Evolutionary conservation across 2,797 vertebrate species (phyloP), one percentile per base, ranked within the genome.

Genomic region (Channallabes apus): DNA sequence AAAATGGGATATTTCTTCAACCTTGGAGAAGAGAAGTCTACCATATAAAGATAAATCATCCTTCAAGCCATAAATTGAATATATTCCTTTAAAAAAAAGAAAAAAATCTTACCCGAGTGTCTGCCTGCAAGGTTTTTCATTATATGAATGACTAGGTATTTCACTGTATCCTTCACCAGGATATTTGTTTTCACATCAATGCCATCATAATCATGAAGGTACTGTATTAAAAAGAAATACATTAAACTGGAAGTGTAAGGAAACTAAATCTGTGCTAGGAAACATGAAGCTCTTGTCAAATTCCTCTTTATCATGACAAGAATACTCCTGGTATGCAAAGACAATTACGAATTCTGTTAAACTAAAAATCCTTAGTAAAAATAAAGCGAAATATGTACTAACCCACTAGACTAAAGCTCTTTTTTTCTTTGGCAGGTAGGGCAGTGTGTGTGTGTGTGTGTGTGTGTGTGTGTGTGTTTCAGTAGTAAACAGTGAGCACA

Each of bases 71-170:
- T 58, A 61, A 78, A 61, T 61, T 15, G 32, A 61, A 61, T 24
- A 62, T 78, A 78, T 78, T 78, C 58, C 20, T 12, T 35, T 22
- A 24, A 61, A 61, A 61, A 59, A 22, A 59, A 59, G n/a, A n/a
- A 59, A 65, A 29, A 15, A 29, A 20, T 20, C 27, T 6, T 67
- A 24, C 8, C 73, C 3, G 54, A 4, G 29, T 35, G 75, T 78
- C 56, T 78, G 75, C 7, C 54, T 59, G 75, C 75, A 78, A 75
- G 72, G 72, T 29, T 54, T 75, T 75, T 75, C 27, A 75, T 76
- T 58, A 32, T 76, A 58, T 58, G 54, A 58, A 58, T 32, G 51
- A 76, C 7, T 29, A 20, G 32, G 58, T 61, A 61, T 78, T 78
- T 35, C 12, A 61, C 9, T 59, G 56, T 24, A 61, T 78, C 56